Base-by-base conservation (phyloP, 2,113 vertebrate genomes). In the Ia io region DNA sequence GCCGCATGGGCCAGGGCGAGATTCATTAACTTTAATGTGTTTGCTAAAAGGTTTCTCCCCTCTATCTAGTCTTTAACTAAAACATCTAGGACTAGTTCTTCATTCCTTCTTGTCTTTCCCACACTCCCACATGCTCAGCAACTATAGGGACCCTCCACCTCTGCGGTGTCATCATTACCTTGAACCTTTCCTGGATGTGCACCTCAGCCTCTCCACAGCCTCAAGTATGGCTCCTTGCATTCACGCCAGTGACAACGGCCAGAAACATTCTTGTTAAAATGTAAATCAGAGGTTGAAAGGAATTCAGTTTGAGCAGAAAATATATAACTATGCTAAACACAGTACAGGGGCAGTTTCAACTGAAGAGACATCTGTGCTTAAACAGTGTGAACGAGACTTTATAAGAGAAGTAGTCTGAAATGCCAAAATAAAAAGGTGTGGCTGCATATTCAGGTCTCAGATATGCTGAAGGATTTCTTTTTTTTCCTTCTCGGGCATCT, bases 221-320 rank as follows among this genome's bases (percentile, higher is more conserved):
- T 65, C 32, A 4, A 65, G 6, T 25, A 2, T 30, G 32, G 80
- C 28, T 22, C n/a, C 9, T 14, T 25, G 73, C 20, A 47, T 82
- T 80, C 71, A 17, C 37, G 84, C 61, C 47, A 77, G 32, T 18
- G 93, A 69, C 69, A 79, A 76, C 12, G 84, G 85, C 59, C 77
- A 77, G 82, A 92, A 84, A 42, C 30, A 85, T 84, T 84, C 93
- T 95, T 96, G 77, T 97, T 94, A 97, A 94, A 77, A 96, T 94
- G 95, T 86, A 97, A 95, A 96, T 95, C 89, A 92, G 44, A 91
- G 40, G 76, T 7, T 42, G 63, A 96, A 35, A 92, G 86, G 67
- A 86, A 94, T 61, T 82, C 85, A 88, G 78, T 90, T 59, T 61
- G 88, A 47, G 67, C 61, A 88, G 82, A 59, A 95, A 85, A 84